These are phyloP conservation scores for Malurus alboscapulatus DNA, from an alignment of 2,113 vertebrate species.

Conservation along the genomic window DNA sequence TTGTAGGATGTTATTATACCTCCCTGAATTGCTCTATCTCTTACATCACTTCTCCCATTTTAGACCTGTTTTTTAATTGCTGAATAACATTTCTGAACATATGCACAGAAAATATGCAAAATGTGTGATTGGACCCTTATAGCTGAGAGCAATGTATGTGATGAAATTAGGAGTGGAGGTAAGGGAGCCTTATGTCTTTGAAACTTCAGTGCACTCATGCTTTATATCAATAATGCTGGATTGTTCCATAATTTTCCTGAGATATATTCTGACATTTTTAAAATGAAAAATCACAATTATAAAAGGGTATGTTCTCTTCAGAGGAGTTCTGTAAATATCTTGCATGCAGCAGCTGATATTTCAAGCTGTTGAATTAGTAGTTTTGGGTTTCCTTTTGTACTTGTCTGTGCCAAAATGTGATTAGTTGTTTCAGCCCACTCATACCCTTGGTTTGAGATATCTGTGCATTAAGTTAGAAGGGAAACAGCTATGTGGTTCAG, in stretches of 20 bases:
- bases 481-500: constrained; percentile 19
- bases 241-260: constrained; percentile 27
- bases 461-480: constrained; percentile 50
- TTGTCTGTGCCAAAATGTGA: constrained; percentile 60
- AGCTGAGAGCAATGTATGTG: background rate
- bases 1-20: background rate
- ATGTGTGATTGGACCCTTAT: constrained; percentile 1
- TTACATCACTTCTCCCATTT: background rate
- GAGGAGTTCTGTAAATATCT: constrained; percentile 50
- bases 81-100: constrained; percentile 12
- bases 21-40: background rate
- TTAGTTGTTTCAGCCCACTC: constrained; percentile 69
- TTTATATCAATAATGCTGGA: constrained; percentile 4
- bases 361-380: constrained; percentile 68
- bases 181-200: background rate
- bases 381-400: constrained; percentile 63
- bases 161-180: constrained; percentile 20
- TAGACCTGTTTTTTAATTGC: background rate
- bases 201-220: background rate
- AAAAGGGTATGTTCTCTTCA: constrained; percentile 60
- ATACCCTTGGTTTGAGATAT: constrained; percentile 54
- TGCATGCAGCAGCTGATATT: constrained; percentile 65
- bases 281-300: constrained; percentile 32
- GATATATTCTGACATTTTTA: constrained; percentile 47
- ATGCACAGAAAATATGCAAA: background rate